These are phyloP conservation scores for Drosophila prolongata DNA, from an alignment of 2,888 invertebrate species.

Conservation along the genomic window DNA sequence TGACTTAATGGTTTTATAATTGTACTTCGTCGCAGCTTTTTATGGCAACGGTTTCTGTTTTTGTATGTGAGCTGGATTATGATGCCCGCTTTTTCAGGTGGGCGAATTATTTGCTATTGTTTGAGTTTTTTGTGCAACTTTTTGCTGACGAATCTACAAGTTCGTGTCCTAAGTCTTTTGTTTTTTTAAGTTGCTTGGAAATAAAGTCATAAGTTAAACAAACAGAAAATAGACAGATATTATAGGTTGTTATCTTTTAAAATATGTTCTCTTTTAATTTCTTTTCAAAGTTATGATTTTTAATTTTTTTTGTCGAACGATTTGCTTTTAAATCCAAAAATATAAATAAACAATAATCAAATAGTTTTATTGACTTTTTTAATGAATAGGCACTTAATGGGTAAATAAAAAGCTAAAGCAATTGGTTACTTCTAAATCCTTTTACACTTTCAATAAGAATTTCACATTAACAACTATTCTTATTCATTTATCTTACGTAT, in stretches of 20 bases:
- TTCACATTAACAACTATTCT: too few species aligned
- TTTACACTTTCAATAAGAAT: too few species aligned
- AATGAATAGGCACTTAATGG: too few species aligned
- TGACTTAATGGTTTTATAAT: conserved; percentile 71
- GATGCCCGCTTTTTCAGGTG: background rate
- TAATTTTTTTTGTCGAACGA: too few species aligned
- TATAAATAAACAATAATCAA: too few species aligned
- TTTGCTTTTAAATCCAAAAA: too few species aligned
- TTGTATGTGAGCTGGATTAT: conserved; percentile 6
- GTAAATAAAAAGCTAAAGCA: too few species aligned
- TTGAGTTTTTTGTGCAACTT: too few species aligned
- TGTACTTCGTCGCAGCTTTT: conserved; percentile 54
- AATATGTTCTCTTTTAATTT: background rate
- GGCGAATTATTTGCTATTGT: conserved; percentile 31
- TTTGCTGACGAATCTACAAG: conserved; percentile 3
- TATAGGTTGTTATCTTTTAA: background rate
- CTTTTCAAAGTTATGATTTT: too few species aligned
- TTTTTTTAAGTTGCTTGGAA: conserved; percentile 15
- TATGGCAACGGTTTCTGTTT: conserved; percentile 35
- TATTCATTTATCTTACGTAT: background rate
- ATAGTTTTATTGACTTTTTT: too few species aligned
- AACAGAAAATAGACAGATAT: background rate
- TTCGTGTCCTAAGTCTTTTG: conserved; percentile 33
- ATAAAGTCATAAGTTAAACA: conserved; percentile 48
- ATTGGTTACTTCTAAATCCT: too few species aligned